Evolutionary conservation across 2,797 vertebrate species (phyloP), one percentile per base, ranked within the genome.

Genomic region (Poecilia velifera): DNA sequence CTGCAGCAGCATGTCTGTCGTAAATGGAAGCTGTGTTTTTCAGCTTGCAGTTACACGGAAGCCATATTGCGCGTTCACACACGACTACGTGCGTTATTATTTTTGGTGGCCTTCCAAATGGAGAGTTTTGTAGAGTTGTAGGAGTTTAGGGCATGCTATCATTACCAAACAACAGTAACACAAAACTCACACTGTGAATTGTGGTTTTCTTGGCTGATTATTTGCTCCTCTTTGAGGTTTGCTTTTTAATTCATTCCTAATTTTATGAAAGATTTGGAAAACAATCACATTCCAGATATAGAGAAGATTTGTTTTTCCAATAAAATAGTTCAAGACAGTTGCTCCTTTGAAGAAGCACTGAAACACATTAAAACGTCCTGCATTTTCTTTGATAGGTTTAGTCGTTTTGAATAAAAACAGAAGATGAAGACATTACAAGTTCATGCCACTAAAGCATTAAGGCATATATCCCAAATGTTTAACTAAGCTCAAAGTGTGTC

Each of bases 1-100:
- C 81, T 81, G 46, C 45, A 80, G 81, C 81, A 78, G 36, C 53
- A 47, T 9, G 8, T 64, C 22, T 73, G 39, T 10, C 41, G 47
- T 79, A 28, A 72, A 41, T 22, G 18, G 34, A 49, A 73, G 66
- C 41, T 70, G 10, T 39, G 49, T 73, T 76, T 77, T 74, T 43
- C 53, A 34, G 47, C 53, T 46, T 81, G 28, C 36, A 53, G 47
- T 59, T 64, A 57, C 31, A n/a, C 39, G 5, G 31, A 41, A 46
- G 22, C 22, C 9, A 9, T 45, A 34, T 18, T 45, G 8, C 28
- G 12, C 0, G 10, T 39, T 36, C 25, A 46, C 14, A 31, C 34
- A 12, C 2, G 57, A 8, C 8, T 74, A 13, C 45, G 4, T n/a
- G 28, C 34, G 1, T 39, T 12, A 28, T 16, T 39, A 31, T n/a